Evolutionary conservation across 23 tunicate species (phyloP), one percentile per base, ranked within the genome.

Genomic region (Ascidia mentula): DNA sequence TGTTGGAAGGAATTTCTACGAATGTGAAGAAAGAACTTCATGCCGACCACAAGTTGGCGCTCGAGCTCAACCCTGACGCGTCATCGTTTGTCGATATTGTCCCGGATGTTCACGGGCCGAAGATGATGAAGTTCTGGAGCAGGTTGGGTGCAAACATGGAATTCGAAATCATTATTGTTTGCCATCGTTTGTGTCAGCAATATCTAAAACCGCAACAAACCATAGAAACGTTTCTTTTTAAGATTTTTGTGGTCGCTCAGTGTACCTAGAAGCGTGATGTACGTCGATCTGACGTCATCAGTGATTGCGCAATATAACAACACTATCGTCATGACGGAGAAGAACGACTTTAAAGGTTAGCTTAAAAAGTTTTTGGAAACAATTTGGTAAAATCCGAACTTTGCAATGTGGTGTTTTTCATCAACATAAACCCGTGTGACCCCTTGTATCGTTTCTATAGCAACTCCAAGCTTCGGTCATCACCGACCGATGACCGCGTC

Each of bases 241-340:
- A 91, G 97, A 74, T 93, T 93, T 80, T 84, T 93, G 30, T 90
- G 98, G 85, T 86, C 88, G 3, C 77, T 93, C 5, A 93, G 80
- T 77, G 87, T 93, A 0, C 98, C 98, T 1, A 69, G 98, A 59
- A 93, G 84, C 4, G 73, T 93, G 30, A 78, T 69, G 12, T 82
- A 77, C 69, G 89, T 87, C 34, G 92, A 93, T 42, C 45, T 93
- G 76, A 80, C 77, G 84, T 80, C 88, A 76, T 76, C 82, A 9
- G 78, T 84, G 34, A 71, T 82, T 34, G 30, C 82, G 30, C 88
- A 84, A 38, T 86, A 86, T 84, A 86, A 86, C 74, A 79, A 82
- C 61, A 86, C 84, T 9, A 36, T 86, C 9, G 40, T 61, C 38
- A n/a, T 83, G 30, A 20, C 38, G 13, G 79, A 82, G 20, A 38